Conservation (phyloP, 2,888 invertebrate species). For the Flexamia atlantica region DNA sequence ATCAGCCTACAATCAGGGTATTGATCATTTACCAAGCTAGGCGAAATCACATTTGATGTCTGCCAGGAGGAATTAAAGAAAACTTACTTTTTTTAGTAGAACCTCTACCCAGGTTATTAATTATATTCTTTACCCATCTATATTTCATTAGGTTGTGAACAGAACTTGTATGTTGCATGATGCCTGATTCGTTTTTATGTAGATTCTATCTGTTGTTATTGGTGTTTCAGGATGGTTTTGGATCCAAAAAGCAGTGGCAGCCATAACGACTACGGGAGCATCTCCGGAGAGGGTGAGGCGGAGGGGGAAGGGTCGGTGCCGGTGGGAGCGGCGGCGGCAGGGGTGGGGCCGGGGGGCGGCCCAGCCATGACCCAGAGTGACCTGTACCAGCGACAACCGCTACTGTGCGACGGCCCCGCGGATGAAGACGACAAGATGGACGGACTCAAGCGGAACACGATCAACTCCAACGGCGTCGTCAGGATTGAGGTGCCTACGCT, state of each 20-base stretch:
- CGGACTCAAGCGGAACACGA: conserved; percentile 66
- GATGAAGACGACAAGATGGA: conserved; percentile 67
- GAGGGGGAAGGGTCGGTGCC: conserved; percentile 55
- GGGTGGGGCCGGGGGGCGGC: conserved; percentile 72
- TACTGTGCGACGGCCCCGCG: conserved; percentile 57
- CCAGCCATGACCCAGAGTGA: conserved; percentile 75
- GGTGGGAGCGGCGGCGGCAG: conserved; percentile 70
- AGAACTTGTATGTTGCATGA: too few species aligned
- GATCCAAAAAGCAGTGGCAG: conserved; percentile 79
- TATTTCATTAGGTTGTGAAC: too few species aligned
- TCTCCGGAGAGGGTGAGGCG: conserved; percentile 73
- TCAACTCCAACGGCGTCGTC: conserved; percentile 76
- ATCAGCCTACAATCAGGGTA: too few species aligned
- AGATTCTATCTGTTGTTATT: background rate
- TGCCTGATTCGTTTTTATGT: background rate
- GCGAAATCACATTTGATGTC: too few species aligned
- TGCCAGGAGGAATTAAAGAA: too few species aligned
- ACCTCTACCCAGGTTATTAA: too few species aligned
- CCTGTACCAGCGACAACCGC: conserved; percentile 80
- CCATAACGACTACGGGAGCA: conserved; percentile 81
- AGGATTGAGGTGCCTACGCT: conserved; percentile 83
- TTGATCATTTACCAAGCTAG: too few species aligned
- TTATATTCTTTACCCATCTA: too few species aligned
- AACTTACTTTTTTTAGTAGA: too few species aligned
- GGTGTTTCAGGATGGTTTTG: conserved; percentile 79